phyloP scores from a whole-genome alignment of 2,113 vertebrate genomes.

The Arizona elegans region DNA sequence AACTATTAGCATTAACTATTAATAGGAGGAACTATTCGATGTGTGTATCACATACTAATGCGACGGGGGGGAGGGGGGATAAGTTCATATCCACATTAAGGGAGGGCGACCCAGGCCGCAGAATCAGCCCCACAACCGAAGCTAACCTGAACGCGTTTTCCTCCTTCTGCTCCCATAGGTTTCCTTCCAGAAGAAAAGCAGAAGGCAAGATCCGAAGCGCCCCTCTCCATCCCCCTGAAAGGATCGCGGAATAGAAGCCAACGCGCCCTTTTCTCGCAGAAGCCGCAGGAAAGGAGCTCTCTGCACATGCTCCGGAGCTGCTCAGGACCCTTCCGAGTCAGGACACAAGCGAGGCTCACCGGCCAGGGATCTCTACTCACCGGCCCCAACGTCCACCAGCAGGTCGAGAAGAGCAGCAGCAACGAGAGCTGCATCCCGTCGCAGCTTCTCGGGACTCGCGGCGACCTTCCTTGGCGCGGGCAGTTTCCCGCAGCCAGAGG shows the following conservation, averaged over 20 bases:
- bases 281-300: neutral
- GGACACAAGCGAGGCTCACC: neutral
- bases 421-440: constrained; percentile 46
- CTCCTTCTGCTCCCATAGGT: neutral
- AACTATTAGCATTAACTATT: neutral
- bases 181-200: neutral
- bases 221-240: neutral
- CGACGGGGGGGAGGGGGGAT: neutral
- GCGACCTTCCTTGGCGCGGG: neutral
- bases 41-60: neutral
- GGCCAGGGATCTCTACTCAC: constrained; percentile 44
- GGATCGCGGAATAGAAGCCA: neutral
- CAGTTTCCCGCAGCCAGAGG: neutral
- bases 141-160: neutral
- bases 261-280: neutral
- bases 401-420: constrained; percentile 33
- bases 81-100: neutral
- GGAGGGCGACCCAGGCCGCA: neutral
- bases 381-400: constrained; percentile 31
- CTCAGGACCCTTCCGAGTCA: neutral
- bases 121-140: neutral
- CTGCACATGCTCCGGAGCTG: neutral
- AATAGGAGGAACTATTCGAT: neutral
- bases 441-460: neutral
- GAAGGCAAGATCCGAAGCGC: neutral